These are phyloP conservation scores for Acanthosepion pharaonis DNA, from an alignment of 2,888 invertebrate genomes.

Conservation along the genomic window DNA sequence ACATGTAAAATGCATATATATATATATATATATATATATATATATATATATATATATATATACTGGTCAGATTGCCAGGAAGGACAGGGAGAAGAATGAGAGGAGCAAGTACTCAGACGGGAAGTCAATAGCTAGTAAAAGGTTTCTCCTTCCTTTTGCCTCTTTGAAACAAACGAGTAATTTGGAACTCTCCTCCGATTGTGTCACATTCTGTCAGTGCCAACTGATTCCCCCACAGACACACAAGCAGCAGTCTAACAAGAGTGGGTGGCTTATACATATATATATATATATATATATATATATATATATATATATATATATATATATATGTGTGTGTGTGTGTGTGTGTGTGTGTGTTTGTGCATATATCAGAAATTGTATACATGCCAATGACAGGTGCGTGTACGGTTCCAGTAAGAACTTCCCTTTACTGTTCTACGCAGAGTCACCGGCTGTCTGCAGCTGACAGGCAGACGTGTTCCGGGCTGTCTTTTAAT, in stretches of 20 bases:
- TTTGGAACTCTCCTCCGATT: neutral
- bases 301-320: no score
- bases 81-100: no score
- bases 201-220: slow-evolving; percentile 10
- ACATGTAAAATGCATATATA: neutral
- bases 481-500: neutral
- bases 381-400: slow-evolving; percentile 33
- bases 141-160: slow-evolving; percentile 7
- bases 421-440: neutral
- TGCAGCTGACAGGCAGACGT: slow-evolving; percentile 23
- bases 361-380: neutral
- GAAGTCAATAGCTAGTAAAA: neutral
- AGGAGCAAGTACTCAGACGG: neutral
- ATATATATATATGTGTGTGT: neutral
- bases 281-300: neutral
- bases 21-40: neutral
- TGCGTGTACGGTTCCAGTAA: neutral
- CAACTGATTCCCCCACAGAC: neutral
- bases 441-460: neutral
- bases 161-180: neutral
- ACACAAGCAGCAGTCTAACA: neutral
- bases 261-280: neutral
- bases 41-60: neutral
- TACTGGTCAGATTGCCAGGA: neutral
- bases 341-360: neutral